Evolutionary conservation across 2,888 invertebrate genomes (phyloP), one percentile per base, ranked within the genome.

Genomic region (Microplitis manilae): DNA sequence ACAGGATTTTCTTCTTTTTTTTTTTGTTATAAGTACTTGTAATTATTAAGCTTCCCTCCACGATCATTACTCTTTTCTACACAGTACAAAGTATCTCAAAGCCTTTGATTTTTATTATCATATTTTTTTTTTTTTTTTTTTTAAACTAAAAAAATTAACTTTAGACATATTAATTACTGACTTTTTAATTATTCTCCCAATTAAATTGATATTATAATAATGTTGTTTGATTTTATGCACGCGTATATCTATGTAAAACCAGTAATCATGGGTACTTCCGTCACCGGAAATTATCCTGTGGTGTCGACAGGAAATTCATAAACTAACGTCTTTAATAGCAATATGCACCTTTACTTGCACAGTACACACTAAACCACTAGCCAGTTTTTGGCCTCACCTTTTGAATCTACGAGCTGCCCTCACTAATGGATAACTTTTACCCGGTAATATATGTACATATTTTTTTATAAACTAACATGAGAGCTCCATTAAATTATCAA

Each of bases 221-320:
- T 70, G 4, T n/a, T 15, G 61, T 61, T 6, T 13, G n/a, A 20
- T 50, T 50, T 59, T 9, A 30, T 59, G 9, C 15, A 9, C 17
- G 13, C 30, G 70, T 75, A 69, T 68, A 76, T 77, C 67, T 80
- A 79, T 77, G 75, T 80, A 79, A 73, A 81, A 71, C 80, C 67
- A 82, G 78, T 81, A 84, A 86, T 84, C 83, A 79, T 81, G 80
- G 83, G 80, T 81, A 81, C 82, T 84, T 86, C 86, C 85, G 83
- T 76, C 76, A 79, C 81, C 85, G 87, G 87, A 88, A 88, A 88
- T 88, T 88, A 86, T 85, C 80, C 50, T 50, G 86, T 85, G 86
- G 86, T 83, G 80, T 77, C 71, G 75, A 68, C 83, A 85, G 85
- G 85, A 87, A 85, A 86, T 85, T 87, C 83, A 81, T 79, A 82